Base-by-base conservation (phyloP, 2,113 vertebrate species). In the Ammodytes marinus region DNA sequence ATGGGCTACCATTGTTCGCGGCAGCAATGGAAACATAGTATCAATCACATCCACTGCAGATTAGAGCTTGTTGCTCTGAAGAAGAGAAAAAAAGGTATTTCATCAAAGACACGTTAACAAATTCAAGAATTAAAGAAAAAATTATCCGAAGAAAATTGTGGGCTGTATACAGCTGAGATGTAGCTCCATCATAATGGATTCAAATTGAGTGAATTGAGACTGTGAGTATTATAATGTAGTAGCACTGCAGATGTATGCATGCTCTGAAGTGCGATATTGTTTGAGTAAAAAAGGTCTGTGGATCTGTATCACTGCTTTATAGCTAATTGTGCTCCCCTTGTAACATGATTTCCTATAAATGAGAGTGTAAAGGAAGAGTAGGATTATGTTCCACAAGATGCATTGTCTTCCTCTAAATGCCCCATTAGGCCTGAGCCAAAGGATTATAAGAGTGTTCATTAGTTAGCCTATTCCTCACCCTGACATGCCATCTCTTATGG, bases 381-480 rank as follows among this genome's bases (percentile, higher is more conserved):
- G 83, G 88, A 88, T 90, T 92, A 91, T 88, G 90, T 91, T 85
- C 87, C 79, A 89, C 85, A 94, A 94, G 92, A 95, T 94, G 92
- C 91, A 95, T 94, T 92, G 93, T 92, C 95, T 94, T 91, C 84
- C 88, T 91, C 92, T 94, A 93, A 95, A 95, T 94, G 95, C 91
- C 91, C 94, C 93, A 95, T 95, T 95, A 95, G 90, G 90, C 89
- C 74, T 35, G 80, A 94, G 91, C 90, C 93, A 94, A 92, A 94
- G 93, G 93, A 95, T 94, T 94, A 93, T 94, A 93, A 91, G 92
- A 84, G 89, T 91, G 77, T 92, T 95, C 94, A 93, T 95, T 95
- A 95, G 93, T 91, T 79, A 86, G 74, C 70, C 90, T 89, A 91
- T 94, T 94, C 86, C 91, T 95, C 93, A 94, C 71, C 75, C 85